phyloP scores from a whole-genome alignment of 2,113 vertebrate genomes.

The Recurvirostra avosetta region DNA sequence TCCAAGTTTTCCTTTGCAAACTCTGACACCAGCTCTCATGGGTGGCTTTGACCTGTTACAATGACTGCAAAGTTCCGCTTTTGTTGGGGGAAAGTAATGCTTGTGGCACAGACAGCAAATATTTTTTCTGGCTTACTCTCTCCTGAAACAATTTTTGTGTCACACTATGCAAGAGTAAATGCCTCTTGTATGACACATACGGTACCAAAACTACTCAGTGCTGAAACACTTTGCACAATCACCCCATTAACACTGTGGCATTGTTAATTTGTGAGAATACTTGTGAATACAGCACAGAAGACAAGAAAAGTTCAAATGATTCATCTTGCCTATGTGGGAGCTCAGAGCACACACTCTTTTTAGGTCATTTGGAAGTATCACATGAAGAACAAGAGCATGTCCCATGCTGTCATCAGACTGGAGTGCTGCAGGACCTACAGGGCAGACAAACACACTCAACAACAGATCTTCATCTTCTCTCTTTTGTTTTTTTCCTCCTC shows the following conservation, averaged over 20 bases:
- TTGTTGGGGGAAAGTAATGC: neutral
- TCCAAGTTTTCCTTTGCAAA: neutral
- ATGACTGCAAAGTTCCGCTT: neutral
- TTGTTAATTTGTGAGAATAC: neutral
- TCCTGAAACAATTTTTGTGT: neutral
- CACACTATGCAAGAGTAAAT: neutral
- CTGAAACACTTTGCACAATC: neutral
- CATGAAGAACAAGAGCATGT: accelerated
- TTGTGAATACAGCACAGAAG: neutral
- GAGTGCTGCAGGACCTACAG: neutral
- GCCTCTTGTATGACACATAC: accelerated
- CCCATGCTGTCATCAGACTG: accelerated
- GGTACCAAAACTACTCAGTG: neutral
- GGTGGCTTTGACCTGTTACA: neutral
- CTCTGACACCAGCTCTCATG: neutral
- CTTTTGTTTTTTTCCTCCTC: neutral
- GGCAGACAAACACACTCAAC: neutral
- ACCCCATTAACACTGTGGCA: neutral
- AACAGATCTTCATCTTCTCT: neutral
- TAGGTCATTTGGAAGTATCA: neutral
- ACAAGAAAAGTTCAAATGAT: neutral
- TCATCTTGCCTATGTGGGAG: accelerated
- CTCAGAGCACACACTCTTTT: neutral
- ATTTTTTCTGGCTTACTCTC: neutral
- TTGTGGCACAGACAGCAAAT: neutral